Evolutionary conservation across 2,888 invertebrate species (phyloP), one percentile per base, ranked within the genome.

Genomic region (Lissocephala sabroskyi): DNA sequence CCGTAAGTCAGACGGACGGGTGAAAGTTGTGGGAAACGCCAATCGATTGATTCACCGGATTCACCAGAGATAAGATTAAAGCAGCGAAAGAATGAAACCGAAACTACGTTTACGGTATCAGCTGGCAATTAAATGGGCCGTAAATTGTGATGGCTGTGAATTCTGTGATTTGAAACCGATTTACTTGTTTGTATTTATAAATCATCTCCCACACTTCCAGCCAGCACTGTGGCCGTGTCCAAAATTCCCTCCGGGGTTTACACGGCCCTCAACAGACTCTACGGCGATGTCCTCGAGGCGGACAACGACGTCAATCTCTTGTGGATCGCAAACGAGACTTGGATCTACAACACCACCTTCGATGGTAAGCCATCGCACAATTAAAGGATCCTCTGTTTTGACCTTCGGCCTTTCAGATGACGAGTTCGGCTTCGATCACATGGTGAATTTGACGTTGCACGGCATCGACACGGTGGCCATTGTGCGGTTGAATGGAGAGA

Each of bases 401-500:
- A n/a, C n/a, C n/a, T n/a, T n/a, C n/a, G n/a, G n/a, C 9, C 19
- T 9, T 14, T 7, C 48, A 56, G 65, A 52, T 11, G 53, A 51
- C 2, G 61, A 66, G 7, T 2, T 49, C 13, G 58, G 54, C 1
- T 48, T 77, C 75, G 59, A 76, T 1, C 64, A 53, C 26, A 53
- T 65, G 45, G 65, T 80, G 0, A 82, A 82, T 58, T 79, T 97
- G 47, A 89, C 93, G 3, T 90, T 95, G 49, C 89, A 95, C 66
- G 97, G 97, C 1, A 82, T 98, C 37, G 97, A 98, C 81, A 96
- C 97, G 0, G 87, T 94, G 50, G 87, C 94, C 2, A 87, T 85
- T n/a, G 86, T 97, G 35, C 86, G 85, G 64, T 55, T 98, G 9
- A 98, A 98, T 83, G 88, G 87, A 10, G 68, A 86, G 16, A 77